phyloP scores from a whole-genome alignment of 2,888 invertebrate species.

The Netelia inedita region DNA sequence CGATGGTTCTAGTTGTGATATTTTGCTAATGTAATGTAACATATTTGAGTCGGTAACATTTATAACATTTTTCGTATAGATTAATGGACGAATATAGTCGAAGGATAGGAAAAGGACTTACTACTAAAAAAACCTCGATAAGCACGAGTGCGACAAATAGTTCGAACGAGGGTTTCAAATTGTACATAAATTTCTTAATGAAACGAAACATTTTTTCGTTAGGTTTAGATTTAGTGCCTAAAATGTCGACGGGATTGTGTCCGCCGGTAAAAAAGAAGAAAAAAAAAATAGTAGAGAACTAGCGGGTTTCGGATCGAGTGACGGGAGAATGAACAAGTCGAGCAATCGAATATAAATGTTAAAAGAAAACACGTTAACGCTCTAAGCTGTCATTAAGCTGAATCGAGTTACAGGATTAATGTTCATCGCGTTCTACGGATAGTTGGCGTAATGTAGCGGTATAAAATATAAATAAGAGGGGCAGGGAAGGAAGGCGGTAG shows the following conservation, averaged over 20 bases:
- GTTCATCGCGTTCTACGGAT: slow-evolving; percentile 54
- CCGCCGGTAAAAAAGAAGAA: slow-evolving; percentile 59
- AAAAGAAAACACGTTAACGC: slow-evolving; percentile 39
- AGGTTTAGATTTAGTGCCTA: slow-evolving; percentile 83
- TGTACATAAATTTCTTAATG: slow-evolving; percentile 76
- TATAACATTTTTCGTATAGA: slow-evolving; percentile 64
- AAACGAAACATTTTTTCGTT: slow-evolving; percentile 74
- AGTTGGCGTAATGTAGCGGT: slow-evolving; percentile 53
- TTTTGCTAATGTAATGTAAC: slow-evolving; percentile 79
- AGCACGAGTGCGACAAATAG: slow-evolving; percentile 12
- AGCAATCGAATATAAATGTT: slow-evolving; percentile 26
- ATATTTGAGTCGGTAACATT: slow-evolving; percentile 75
- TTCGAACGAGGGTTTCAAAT: slow-evolving; percentile 60
- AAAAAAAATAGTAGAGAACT: slow-evolving; percentile 19
- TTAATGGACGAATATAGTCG: slow-evolving; percentile 55
- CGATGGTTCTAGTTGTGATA: slow-evolving; percentile 85
- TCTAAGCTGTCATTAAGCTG: slow-evolving; percentile 20
- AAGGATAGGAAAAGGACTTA: slow-evolving; percentile 49
- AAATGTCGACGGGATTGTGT: slow-evolving; percentile 77
- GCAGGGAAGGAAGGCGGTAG: slow-evolving; percentile 33
- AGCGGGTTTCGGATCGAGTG: slow-evolving; percentile 43
- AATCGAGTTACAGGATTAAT: slow-evolving; percentile 47
- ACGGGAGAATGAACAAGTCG: slow-evolving; percentile 26
- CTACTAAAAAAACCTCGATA: slow-evolving; percentile 25
- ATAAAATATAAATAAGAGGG: slow-evolving; percentile 13